Percentiles rank a stretch among this genome's conserved stretches.
These are phyloP conservation scores for Piscicola geometra DNA, from an alignment of 2,888 invertebrate genomes.

Conservation along the genomic window DNA sequence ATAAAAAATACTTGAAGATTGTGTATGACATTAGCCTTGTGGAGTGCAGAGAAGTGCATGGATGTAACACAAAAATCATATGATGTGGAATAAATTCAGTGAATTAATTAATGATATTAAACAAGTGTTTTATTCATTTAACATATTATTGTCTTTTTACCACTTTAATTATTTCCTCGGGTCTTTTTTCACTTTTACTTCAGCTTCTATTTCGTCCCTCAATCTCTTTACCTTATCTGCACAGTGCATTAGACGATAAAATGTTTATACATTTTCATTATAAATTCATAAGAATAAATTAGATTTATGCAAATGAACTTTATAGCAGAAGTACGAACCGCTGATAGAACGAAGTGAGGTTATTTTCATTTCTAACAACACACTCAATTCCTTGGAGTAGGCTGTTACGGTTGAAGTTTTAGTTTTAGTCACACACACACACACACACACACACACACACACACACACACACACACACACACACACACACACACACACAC, in stretches of 20 bases:
- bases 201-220: slow-evolving; percentile 16
- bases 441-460: slow-evolving; percentile 22
- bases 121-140: no score
- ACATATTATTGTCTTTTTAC: not conserved
- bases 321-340: not conserved
- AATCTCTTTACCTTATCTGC: slow-evolving; percentile 30
- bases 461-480: slow-evolving; percentile 17
- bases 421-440: not conserved
- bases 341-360: not conserved
- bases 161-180: not conserved
- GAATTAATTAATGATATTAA: no score
- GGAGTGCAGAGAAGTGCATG: no score
- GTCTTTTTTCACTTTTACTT: slow-evolving; percentile 20
- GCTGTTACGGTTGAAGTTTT: not conserved
- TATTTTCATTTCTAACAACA: not conserved
- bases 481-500: slow-evolving; percentile 16
- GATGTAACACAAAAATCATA: no score
- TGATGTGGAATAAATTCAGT: no score
- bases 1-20: no score
- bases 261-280: no score
- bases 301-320: no score
- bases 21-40: no score
- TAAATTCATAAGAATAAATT: no score
- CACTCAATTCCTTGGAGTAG: slow-evolving; percentile 2
- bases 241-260: no score